Base-by-base conservation (phyloP, 2,888 invertebrate species). In the Keiferia lycopersicella region DNA sequence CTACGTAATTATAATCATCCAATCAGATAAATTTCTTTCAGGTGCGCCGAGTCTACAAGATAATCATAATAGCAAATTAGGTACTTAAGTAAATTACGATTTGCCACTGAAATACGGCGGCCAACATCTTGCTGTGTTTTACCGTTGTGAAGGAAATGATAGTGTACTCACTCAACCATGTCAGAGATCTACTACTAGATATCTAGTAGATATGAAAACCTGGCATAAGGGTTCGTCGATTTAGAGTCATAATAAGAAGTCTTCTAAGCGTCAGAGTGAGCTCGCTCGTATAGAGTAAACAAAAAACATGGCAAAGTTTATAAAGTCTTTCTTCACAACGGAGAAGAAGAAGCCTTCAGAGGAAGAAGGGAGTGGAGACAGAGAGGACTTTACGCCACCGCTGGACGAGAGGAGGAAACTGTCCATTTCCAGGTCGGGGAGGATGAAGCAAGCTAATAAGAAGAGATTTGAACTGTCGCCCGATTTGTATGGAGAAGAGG, bases 391-490 rank as follows among this genome's bases (percentile, higher is more conserved):
- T 34, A 67, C 80, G 0, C 79, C 84, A 0, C 81, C 83, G 0
- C 65, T 84, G 41, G 85, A 86, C 1, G 79, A 75, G 0, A 82
- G 84, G 61, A 77, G 92, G 63, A 92, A 89, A 68, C 72, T 91
- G 66, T 93, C 93, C n/a, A 93, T 94, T 69, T 94, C 94, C 0
- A 81, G 93, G 66, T 94, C 94, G 39, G 94, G 94, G 2, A 84
- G 93, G 69, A 91, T 93, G 84, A 92, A 87, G 74, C 93, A 93
- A 69, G 88, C 91, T 12, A 91, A 91, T 66, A 93, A 91, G 76
- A 92, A 92, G 69, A 82, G 94, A 26, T 89, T 92, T 68, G 88
- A 91, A 0, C 80, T 93, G 53, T 86, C 88, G 66, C 77, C 91
- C 64, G 93, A 93, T 65, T 78, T 93, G 39, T 94, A 93, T 75